Evolutionary conservation across 2,888 invertebrate genomes (phyloP), one percentile per base, ranked within the genome.

Genomic region (Meiosimyza decipiens): DNA sequence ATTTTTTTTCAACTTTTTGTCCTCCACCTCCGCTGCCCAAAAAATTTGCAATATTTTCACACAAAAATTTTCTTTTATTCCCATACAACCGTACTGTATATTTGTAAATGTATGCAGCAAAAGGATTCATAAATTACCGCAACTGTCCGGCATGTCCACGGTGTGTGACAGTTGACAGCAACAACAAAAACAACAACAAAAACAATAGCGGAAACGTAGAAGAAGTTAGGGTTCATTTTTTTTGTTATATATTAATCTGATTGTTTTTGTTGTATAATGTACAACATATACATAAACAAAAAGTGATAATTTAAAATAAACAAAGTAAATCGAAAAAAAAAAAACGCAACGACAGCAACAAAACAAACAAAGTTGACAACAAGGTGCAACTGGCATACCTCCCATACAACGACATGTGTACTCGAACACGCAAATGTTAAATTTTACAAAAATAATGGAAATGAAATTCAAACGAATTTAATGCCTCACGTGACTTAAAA

Each of bases 81-180:
- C 2, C 9, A 40, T 40, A 40, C 40, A 40, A 6, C 6, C 40
- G 9, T 40, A 40, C 40, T 9, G 40, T 40, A 9, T 2, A n/a
- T n/a, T n/a, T 40, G 40, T 64, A 51, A 13, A 13, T 50, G 64
- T 40, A 64, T 51, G n/a, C 22, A 51, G 16, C 28, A 9, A 52
- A 70, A 70, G 63, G 70, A 70, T 63, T 54, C 76, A 84, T 83
- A 83, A 83, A 83, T 83, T 84, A 83, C 84, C 79, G 78, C 83
- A 84, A 79, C 81, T 83, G 84, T 83, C 82, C 83, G 78, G 79
- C 82, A 79, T 40, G 22, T 18, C 40, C 62, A 63, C 47, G 22
- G 54, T 50, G 33, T 81, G 78, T 84, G 83, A 83, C 83, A 84
- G 81, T 80, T 83, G 83, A 80, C 84, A 83, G 80, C 84, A 83